These are phyloP conservation scores for Chrysaora quinquecirrha DNA, from an alignment of 30 jellyfish, hydroid and myxozoan species.

Conservation along the genomic window DNA sequence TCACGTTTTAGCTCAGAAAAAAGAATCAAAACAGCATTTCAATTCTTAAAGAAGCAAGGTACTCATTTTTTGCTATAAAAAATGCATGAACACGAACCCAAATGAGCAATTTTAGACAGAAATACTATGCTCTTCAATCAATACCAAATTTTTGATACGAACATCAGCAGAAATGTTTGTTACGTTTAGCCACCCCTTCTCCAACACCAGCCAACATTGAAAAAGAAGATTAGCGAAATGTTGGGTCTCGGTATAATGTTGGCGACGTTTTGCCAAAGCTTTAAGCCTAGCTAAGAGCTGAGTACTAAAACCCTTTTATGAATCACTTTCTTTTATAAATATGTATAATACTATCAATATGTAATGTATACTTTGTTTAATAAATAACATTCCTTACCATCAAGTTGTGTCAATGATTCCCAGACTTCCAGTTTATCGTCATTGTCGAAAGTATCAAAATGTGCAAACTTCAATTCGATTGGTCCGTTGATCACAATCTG, in stretches of 20 bases:
- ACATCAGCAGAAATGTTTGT: background rate
- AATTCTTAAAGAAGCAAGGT: background rate
- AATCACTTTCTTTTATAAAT: background rate
- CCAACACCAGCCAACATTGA: no score
- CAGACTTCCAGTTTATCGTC: constrained; percentile 81
- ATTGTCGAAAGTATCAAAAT: constrained; percentile 65
- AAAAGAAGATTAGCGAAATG: background rate
- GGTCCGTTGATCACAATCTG: constrained; percentile 68
- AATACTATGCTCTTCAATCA: no score
- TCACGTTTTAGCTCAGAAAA: no score
- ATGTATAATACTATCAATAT: no score
- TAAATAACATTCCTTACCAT: constrained; percentile 36
- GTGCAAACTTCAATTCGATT: constrained; percentile 62
- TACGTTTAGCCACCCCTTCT: no score
- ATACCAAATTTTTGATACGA: background rate
- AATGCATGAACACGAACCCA: background rate
- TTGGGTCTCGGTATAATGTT: background rate
- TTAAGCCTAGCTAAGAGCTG: background rate
- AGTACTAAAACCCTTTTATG: background rate
- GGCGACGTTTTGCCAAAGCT: no score
- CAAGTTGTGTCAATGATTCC: constrained; percentile 71
- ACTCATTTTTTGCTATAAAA: background rate
- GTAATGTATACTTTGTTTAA: no score
- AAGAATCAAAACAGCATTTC: no score
- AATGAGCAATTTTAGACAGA: background rate